phyloP scores from a whole-genome alignment of 2,888 invertebrate genomes.

The Zhuqinia jingwanae region DNA sequence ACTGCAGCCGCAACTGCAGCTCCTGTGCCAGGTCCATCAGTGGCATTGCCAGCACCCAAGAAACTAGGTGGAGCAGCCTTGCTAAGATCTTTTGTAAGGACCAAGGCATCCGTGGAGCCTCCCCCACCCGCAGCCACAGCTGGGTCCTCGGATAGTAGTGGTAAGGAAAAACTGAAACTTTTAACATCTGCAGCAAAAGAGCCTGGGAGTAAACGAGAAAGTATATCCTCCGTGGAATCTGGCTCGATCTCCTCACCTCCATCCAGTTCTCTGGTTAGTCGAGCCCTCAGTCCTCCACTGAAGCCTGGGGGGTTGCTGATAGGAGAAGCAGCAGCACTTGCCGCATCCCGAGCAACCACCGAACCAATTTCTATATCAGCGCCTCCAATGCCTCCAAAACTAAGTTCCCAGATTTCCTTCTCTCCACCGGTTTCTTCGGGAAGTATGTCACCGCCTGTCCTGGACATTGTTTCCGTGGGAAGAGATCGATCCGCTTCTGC shows the following conservation, averaged over 20 bases:
- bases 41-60: neutral
- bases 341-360: slow-evolving; percentile 59
- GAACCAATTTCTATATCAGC: slow-evolving; percentile 63
- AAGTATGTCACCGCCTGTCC: slow-evolving; percentile 67
- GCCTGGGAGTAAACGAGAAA: slow-evolving; percentile 65
- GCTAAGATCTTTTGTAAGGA: slow-evolving; percentile 42
- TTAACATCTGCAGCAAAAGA: slow-evolving; percentile 41
- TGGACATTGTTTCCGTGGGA: slow-evolving; percentile 36
- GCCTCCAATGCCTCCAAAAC: slow-evolving; percentile 64
- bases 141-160: neutral
- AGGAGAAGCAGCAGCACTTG: slow-evolving; percentile 70
- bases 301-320: slow-evolving; percentile 62
- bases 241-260: slow-evolving; percentile 73
- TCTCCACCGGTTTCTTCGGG: slow-evolving; percentile 61
- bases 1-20: neutral
- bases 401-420: slow-evolving; percentile 52
- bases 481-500: slow-evolving; percentile 72
- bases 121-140: slow-evolving; percentile 39
- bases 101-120: slow-evolving; percentile 54
- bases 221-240: slow-evolving; percentile 71
- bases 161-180: slow-evolving; percentile 38
- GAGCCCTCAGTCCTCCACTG: slow-evolving; percentile 61
- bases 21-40: neutral
- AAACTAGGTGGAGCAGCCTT: neutral
- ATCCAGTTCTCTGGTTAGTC: slow-evolving; percentile 45